These are phyloP conservation scores for Coregonus clupeaformis DNA, from an alignment of 2,113 vertebrate genomes.

Conservation along the genomic window DNA sequence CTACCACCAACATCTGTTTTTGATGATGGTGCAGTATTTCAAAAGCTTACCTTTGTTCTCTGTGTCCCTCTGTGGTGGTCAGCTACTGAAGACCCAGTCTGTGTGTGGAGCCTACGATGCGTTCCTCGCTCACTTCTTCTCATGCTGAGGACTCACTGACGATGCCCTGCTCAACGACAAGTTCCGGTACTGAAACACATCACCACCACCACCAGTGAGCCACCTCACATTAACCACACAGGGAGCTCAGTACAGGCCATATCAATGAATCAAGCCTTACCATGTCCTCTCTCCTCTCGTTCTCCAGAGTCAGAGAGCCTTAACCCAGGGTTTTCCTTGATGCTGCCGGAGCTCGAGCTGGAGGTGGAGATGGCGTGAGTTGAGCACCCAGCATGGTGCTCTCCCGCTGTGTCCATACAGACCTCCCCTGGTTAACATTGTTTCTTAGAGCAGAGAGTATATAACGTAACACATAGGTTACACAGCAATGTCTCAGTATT, in stretches of 20 bases:
- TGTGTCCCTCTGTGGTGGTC: neutral
- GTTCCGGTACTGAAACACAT: constrained; percentile 24
- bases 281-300: neutral
- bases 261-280: neutral
- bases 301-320: constrained; percentile 19
- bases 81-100: constrained; percentile 46
- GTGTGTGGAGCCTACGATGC: constrained; percentile 34
- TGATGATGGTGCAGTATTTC: neutral
- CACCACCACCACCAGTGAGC: neutral
- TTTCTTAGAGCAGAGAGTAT: too few relatives aligned
- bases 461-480: neutral
- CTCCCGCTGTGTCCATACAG: neutral
- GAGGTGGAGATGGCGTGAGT: constrained; percentile 36
- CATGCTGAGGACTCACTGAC: constrained; percentile 23
- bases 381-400: neutral
- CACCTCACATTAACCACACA: neutral
- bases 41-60: neutral
- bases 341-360: constrained; percentile 27
- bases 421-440: neutral
- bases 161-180: constrained; percentile 47
- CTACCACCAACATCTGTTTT: neutral
- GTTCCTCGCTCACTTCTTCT: constrained; percentile 47
- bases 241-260: too few relatives aligned
- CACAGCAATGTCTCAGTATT: neutral
- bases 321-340: constrained; percentile 18